phyloP scores from a whole-genome alignment of 1,140 invertebrate genomes.

The Manduca sexta region DNA sequence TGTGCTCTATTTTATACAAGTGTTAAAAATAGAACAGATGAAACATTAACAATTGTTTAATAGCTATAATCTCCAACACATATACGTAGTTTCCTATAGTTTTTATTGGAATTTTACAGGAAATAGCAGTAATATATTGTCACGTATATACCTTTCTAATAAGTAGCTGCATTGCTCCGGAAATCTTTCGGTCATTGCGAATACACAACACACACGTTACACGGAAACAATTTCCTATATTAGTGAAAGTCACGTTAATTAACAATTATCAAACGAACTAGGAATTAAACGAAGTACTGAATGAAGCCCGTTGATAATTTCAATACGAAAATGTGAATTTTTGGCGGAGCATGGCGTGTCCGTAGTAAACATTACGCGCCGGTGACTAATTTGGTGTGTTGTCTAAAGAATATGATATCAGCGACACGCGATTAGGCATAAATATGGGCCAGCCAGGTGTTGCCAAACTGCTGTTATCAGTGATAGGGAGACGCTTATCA shows the following conservation, averaged over 20 bases:
- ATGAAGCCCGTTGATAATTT: background rate
- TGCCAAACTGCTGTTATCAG: conserved; percentile 45
- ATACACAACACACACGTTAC: background rate
- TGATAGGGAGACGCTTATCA: conserved; percentile 14
- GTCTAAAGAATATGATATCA: conserved; percentile 34
- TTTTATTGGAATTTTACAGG: no score
- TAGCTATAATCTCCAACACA: no score
- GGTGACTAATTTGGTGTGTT: conserved; percentile 45
- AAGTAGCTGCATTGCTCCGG: conserved; percentile 10
- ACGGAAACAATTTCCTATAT: background rate
- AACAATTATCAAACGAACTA: background rate
- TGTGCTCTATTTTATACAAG: no score
- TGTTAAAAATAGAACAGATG: no score
- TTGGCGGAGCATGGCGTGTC: conserved; percentile 1
- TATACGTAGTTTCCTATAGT: no score
- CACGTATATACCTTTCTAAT: conserved; percentile 12
- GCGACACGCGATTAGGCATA: conserved; percentile 29
- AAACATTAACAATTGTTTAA: no score
- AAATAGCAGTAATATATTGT: no score
- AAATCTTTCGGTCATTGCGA: conserved; percentile 12
- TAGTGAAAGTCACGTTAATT: background rate
- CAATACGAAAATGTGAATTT: background rate
- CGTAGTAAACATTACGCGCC: conserved; percentile 17
- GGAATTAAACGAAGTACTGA: background rate
- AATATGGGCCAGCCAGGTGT: conserved; percentile 53